Conservation (phyloP, 2,888 invertebrate genomes). For the Leptinotarsa rubiginosa region DNA sequence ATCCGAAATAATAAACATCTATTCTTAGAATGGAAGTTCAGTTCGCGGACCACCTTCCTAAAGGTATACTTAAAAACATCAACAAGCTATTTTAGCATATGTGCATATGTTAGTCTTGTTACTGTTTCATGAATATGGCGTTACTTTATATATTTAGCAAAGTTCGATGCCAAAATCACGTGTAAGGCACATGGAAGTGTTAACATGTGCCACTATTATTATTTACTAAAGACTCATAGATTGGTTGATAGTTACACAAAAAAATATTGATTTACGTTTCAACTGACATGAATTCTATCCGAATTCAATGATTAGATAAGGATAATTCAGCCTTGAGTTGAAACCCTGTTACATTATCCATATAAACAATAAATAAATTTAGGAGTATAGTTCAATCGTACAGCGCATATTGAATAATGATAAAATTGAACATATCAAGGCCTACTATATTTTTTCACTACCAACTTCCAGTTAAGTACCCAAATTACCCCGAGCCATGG, state of each 20-base stretch:
- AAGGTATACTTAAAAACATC: neutral
- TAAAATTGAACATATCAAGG: no score
- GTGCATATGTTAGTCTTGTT: neutral
- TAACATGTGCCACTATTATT: neutral
- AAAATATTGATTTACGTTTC: no score
- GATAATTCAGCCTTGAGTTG: no score
- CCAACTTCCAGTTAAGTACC: no score
- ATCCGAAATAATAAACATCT: slow-evolving; percentile 15
- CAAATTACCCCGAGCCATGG: no score
- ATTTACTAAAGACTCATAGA: neutral
- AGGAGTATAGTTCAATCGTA: no score
- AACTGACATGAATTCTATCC: no score
- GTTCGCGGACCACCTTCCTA: neutral
- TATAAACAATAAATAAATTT: no score
- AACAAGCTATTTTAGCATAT: neutral
- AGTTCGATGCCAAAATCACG: neutral
- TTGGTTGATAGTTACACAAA: neutral
- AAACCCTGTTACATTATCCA: no score
- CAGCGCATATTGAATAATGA: no score
- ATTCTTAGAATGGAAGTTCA: slow-evolving; percentile 9
- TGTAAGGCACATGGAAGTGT: neutral
- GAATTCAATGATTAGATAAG: no score
- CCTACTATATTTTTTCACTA: no score
- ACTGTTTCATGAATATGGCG: neutral
- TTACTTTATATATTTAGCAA: neutral